These are phyloP conservation scores for Takifugu ocellatus DNA, from an alignment of 2,797 vertebrate species.

Conservation along the genomic window DNA sequence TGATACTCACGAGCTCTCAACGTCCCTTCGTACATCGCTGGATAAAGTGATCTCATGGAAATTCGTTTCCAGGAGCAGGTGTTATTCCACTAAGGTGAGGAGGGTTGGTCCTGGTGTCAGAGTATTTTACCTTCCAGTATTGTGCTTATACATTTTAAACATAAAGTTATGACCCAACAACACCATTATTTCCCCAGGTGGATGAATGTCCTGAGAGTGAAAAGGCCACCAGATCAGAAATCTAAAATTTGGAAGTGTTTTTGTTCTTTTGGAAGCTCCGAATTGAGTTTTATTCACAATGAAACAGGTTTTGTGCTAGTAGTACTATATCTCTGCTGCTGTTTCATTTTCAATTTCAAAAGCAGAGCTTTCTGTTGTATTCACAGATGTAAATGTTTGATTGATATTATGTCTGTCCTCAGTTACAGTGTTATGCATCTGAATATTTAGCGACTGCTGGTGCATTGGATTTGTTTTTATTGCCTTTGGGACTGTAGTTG, in stretches of 20 bases:
- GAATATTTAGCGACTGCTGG: not conserved
- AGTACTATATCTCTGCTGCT: not conserved
- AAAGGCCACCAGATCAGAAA: constrained; percentile 43
- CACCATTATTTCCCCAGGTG: constrained; percentile 38
- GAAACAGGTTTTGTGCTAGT: not conserved
- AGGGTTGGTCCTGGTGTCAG: constrained; percentile 1
- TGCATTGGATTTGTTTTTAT: not conserved
- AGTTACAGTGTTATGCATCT: not conserved
- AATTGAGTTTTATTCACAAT: not conserved
- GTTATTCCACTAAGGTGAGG: constrained; percentile 53
- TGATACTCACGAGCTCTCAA: constrained; percentile 61
- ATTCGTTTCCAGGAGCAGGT: constrained; percentile 44
- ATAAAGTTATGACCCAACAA: not conserved
- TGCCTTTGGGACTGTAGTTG: not conserved
- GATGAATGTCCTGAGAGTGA: constrained; percentile 24
- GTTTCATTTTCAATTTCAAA: not conserved
- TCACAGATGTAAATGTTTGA: not conserved
- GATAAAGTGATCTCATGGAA: constrained; percentile 61
- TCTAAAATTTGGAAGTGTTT: constrained; percentile 52
- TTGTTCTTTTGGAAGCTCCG: not conserved
- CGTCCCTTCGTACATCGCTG: constrained; percentile 60
- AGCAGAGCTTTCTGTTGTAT: not conserved
- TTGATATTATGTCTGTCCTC: not conserved
- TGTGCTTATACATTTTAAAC: not conserved
- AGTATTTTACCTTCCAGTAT: constrained; percentile 1